phyloP scores from a whole-genome alignment of 2,888 invertebrate genomes.

The Noctua fimbriata region DNA sequence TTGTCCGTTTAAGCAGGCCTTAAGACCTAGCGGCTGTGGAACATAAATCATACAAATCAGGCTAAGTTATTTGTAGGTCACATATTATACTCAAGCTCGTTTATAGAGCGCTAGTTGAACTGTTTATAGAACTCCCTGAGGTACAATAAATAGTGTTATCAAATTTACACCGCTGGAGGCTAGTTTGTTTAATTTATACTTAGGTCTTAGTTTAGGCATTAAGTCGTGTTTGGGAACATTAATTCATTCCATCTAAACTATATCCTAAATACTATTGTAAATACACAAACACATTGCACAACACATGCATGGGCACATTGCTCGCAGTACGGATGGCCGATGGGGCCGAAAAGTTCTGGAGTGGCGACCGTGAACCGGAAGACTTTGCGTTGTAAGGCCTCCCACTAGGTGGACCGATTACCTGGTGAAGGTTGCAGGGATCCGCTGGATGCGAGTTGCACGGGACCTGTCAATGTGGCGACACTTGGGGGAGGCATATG shows the following conservation, averaged over 20 bases:
- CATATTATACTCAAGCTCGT: slow-evolving; percentile 16
- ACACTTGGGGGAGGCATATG: no score
- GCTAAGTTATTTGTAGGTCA: slow-evolving; percentile 4
- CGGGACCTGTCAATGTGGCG: no score
- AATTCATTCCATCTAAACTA: no score
- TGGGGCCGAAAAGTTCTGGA: no score
- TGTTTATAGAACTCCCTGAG: slow-evolving; percentile 1
- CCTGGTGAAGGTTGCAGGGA: no score
- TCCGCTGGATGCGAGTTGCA: no score
- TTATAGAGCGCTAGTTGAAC: slow-evolving; percentile 14
- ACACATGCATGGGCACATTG: no score
- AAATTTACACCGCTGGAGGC: slow-evolving; percentile 12
- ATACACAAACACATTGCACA: no score
- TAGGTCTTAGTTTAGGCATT: slow-evolving; percentile 4
- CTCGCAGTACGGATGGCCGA: no score
- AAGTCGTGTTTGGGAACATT: neutral
- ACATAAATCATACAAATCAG: slow-evolving; percentile 22
- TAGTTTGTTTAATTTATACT: slow-evolving; percentile 31
- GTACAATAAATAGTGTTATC: slow-evolving; percentile 21
- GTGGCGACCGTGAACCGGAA: no score
- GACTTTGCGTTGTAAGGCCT: no score
- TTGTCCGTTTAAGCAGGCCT: neutral
- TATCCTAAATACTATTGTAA: neutral
- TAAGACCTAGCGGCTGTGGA: neutral
- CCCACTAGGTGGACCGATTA: no score